phyloP scores from a whole-genome alignment of 2,113 vertebrate species.

The Peromyscus polionotus region DNA sequence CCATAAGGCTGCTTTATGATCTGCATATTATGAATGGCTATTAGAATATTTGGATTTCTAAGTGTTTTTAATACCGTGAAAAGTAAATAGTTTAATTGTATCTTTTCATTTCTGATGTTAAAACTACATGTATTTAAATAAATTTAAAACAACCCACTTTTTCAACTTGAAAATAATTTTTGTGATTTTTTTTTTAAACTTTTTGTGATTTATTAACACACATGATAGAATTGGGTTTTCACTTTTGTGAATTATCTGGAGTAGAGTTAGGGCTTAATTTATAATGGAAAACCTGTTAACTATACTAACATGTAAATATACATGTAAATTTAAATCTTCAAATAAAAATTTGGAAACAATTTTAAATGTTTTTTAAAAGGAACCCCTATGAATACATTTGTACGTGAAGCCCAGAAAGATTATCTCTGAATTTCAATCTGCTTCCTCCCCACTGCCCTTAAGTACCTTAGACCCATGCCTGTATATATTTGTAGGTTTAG shows the following conservation, averaged over 20 bases:
- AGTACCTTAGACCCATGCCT: not conserved
- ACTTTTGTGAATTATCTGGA: not conserved
- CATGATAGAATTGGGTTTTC: conserved; percentile 39
- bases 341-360: not conserved
- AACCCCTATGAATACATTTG: not conserved
- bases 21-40: conserved; percentile 80
- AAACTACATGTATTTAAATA: conserved; percentile 48
- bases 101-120: conserved; percentile 17
- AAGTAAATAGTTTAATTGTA: conserved; percentile 52
- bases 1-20: conserved; percentile 83
- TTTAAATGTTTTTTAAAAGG: conserved; percentile 31
- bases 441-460: not conserved
- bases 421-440: not conserved
- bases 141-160: not conserved
- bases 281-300: not conserved
- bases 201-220: conserved; percentile 52
- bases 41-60: conserved; percentile 87
- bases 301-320: not conserved
- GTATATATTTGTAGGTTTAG: not conserved
- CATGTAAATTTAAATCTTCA: not conserved
- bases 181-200: conserved; percentile 15
- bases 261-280: not conserved
- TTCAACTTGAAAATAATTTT: conserved; percentile 31
- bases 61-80: conserved; percentile 81
- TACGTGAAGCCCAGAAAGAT: not conserved